Percentiles rank a stretch among this genome's conserved stretches.
phyloP scores from a whole-genome alignment of 2,888 invertebrate genomes.

The Exocentrus adspersus region DNA sequence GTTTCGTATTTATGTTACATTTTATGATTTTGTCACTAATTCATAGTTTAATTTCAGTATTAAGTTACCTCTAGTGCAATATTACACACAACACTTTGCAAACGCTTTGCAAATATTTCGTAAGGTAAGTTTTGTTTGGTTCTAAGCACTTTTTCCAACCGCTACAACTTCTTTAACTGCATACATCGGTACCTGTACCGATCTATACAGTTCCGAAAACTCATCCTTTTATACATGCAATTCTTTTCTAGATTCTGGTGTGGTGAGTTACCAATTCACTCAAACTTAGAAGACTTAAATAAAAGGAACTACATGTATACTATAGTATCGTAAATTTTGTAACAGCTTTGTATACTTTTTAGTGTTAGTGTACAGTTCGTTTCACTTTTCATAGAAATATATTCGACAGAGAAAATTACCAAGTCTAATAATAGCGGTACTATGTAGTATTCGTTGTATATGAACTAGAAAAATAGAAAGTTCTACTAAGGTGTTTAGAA shows the following conservation, averaged over 20 bases:
- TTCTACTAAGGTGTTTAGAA: no score
- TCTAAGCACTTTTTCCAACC: slow-evolving; percentile 11
- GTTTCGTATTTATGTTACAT: slow-evolving; percentile 24
- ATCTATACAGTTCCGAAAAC: neutral
- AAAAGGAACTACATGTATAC: slow-evolving; percentile 45
- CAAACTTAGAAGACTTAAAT: slow-evolving; percentile 59
- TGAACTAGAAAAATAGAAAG: no score
- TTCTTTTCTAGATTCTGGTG: slow-evolving; percentile 64
- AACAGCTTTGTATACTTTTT: slow-evolving; percentile 56
- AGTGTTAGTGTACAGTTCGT: slow-evolving; percentile 51
- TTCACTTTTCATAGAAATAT: slow-evolving; percentile 34
- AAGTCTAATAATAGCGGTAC: neutral
- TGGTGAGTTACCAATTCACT: slow-evolving; percentile 66
- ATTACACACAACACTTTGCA: slow-evolving; percentile 48
- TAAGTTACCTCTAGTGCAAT: slow-evolving; percentile 64
- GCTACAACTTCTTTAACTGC: slow-evolving; percentile 12
- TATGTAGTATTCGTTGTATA: no score
- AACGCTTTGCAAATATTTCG: slow-evolving; percentile 44
- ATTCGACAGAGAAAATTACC: slow-evolving; percentile 27
- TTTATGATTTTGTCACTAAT: slow-evolving; percentile 58
- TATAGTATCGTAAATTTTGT: slow-evolving; percentile 51
- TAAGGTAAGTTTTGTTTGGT: slow-evolving; percentile 47
- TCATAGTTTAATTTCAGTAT: slow-evolving; percentile 63
- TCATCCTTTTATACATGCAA: neutral
- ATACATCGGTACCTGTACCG: no score